phyloP scores from a whole-genome alignment of 30 jellyfish, hydroid and myxozoan genomes.

The Rhopilema esculentum region DNA sequence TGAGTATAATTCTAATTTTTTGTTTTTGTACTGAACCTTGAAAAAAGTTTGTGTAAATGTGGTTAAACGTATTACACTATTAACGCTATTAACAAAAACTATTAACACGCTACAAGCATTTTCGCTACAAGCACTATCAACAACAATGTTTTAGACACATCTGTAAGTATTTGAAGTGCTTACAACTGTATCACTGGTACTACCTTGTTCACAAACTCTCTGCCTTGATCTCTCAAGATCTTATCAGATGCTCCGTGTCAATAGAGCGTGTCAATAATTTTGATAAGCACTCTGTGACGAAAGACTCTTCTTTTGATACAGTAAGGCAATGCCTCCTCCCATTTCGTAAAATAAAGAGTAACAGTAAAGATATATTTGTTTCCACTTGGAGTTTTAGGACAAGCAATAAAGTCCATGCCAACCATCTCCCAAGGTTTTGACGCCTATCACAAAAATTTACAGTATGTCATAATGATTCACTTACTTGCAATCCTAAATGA shows the following conservation, averaged over 20 bases:
- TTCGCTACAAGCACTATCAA: too few relatives aligned
- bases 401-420: background rate
- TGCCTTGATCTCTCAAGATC: slow-evolving; percentile 59
- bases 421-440: slow-evolving; percentile 17
- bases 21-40: background rate
- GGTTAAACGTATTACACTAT: background rate
- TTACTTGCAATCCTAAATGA: background rate
- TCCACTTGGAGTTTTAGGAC: slow-evolving; percentile 3
- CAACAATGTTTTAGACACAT: background rate
- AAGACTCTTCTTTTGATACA: slow-evolving; percentile 30
- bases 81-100: too few relatives aligned
- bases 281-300: slow-evolving; percentile 60
- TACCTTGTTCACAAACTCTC: slow-evolving; percentile 64
- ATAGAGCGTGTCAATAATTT: slow-evolving; percentile 46
- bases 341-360: slow-evolving; percentile 41
- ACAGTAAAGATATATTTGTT: slow-evolving; percentile 24
- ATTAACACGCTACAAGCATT: too few relatives aligned
- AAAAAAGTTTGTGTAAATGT: background rate
- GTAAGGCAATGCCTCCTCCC: slow-evolving; percentile 51
- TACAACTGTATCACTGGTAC: background rate
- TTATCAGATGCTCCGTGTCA: slow-evolving; percentile 67
- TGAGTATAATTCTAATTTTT: too few relatives aligned
- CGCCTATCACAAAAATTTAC: slow-evolving; percentile 14
- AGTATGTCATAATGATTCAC: background rate
- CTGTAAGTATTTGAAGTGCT: background rate